Conservation (phyloP, 92 coral and sea anemone genomes). For the Parazoanthus swiftii region DNA sequence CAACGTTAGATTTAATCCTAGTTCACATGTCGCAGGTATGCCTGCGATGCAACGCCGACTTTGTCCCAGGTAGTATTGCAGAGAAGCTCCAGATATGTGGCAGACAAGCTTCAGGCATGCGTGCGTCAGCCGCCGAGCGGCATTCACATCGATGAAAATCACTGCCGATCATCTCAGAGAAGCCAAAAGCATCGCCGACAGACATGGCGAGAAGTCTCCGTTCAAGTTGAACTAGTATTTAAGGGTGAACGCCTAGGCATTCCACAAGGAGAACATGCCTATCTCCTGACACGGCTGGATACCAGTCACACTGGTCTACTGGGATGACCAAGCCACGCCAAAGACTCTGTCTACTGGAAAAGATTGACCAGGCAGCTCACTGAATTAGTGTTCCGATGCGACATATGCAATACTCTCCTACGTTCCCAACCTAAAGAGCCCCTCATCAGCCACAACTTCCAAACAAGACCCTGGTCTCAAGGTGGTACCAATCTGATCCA, state of each 20-base stretch:
- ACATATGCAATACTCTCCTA: background rate
- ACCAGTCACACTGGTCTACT: conserved; percentile 17
- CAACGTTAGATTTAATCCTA: no score
- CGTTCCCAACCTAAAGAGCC: conserved; percentile 27
- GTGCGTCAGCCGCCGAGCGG: no score
- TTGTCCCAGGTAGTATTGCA: no score
- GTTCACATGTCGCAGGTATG: no score
- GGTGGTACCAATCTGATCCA: conserved; percentile 17
- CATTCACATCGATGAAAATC: no score
- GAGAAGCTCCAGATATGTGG: no score
- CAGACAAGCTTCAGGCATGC: no score
- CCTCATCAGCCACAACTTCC: conserved; percentile 25
- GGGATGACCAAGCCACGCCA: background rate
- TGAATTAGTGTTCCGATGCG: conserved; percentile 8
- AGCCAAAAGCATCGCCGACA: no score
- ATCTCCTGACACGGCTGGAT: background rate
- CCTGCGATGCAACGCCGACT: no score
- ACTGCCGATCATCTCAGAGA: no score
- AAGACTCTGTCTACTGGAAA: conserved; percentile 29
- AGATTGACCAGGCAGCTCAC: conserved; percentile 16
- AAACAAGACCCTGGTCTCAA: conserved; percentile 23
- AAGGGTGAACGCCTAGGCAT: conserved; percentile 4
- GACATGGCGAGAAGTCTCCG: background rate
- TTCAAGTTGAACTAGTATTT: background rate
- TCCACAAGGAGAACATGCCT: background rate